Evolutionary conservation across 2,113 vertebrate species (phyloP).

Genomic region (Sclerurus mexicanus): DNA sequence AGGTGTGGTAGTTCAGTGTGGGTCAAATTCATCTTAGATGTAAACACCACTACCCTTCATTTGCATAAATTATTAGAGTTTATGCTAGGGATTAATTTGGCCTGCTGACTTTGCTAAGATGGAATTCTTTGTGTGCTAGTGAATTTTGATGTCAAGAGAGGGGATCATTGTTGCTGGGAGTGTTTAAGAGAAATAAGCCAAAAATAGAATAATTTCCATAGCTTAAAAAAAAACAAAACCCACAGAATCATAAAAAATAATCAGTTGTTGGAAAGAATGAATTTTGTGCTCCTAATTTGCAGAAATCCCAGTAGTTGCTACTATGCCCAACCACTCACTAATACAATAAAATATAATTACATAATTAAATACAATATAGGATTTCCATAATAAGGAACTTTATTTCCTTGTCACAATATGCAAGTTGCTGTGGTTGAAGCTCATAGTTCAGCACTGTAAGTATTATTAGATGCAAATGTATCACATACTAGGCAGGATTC

Average conservation of each 20-base stretch:
- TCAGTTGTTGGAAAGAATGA: constrained; percentile 51
- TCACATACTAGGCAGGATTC: not conserved
- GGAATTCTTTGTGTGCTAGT: not conserved
- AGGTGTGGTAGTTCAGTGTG: not conserved
- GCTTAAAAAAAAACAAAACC: not conserved
- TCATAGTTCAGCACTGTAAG: not conserved
- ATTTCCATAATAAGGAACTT: constrained; percentile 71
- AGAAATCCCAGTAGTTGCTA: constrained; percentile 45
- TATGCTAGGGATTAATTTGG: constrained; percentile 11
- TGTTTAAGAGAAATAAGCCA: constrained; percentile 20
- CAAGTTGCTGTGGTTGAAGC: constrained; percentile 38
- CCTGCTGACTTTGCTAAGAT: not conserved
- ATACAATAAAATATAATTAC: constrained; percentile 73
- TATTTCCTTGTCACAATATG: constrained; percentile 63
- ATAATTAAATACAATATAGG: constrained; percentile 73
- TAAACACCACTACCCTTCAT: not conserved
- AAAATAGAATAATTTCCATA: constrained; percentile 51
- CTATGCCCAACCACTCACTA: constrained; percentile 49
- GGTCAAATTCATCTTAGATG: not conserved
- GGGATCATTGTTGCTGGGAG: constrained; percentile 1
- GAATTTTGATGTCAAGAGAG: not conserved
- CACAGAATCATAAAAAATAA: constrained; percentile 56
- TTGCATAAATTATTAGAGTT: not conserved
- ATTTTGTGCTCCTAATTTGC: constrained; percentile 52
- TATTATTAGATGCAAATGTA: not conserved